phyloP scores from a whole-genome alignment of 2,797 vertebrate species.

The Micropoecilia bifurca region DNA sequence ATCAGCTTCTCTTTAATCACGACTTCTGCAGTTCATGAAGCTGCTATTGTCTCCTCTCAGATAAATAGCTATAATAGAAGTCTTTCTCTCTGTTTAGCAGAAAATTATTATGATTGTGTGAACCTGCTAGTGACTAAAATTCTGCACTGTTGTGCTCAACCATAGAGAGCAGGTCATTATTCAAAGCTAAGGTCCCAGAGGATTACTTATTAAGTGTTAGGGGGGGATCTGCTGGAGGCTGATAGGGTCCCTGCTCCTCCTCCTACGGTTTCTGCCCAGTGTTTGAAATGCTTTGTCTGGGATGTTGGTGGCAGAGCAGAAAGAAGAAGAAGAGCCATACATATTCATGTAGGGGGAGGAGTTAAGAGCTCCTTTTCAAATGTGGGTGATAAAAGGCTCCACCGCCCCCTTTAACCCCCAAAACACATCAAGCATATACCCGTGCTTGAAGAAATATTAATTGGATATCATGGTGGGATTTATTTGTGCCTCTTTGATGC shows the following conservation, averaged over 20 bases:
- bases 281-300: slow-evolving; percentile 83
- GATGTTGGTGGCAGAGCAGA: slow-evolving; percentile 55
- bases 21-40: slow-evolving; percentile 54
- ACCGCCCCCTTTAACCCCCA: slow-evolving; percentile 50
- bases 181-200: slow-evolving; percentile 58
- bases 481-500: slow-evolving; percentile 62
- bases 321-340: slow-evolving; percentile 56
- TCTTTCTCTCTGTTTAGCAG: slow-evolving; percentile 45
- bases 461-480: slow-evolving; percentile 42
- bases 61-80: slow-evolving; percentile 41
- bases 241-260: slow-evolving; percentile 51
- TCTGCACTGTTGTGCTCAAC: slow-evolving; percentile 28
- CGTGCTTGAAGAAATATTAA: slow-evolving; percentile 14
- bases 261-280: slow-evolving; percentile 52
- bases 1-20: slow-evolving; percentile 36
- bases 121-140: slow-evolving; percentile 43
- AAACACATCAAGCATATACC: slow-evolving; percentile 18
- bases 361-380: slow-evolving; percentile 71
- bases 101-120: slow-evolving; percentile 16
- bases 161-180: slow-evolving; percentile 62
- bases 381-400: slow-evolving; percentile 64
- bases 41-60: slow-evolving; percentile 53
- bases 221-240: slow-evolving; percentile 56
- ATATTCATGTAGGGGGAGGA: slow-evolving; percentile 73
- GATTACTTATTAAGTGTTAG: slow-evolving; percentile 59